Evolutionary conservation across 2,797 vertebrate species (phyloP), one percentile per base, ranked within the genome.

Genomic region (Syncerus caffer): DNA sequence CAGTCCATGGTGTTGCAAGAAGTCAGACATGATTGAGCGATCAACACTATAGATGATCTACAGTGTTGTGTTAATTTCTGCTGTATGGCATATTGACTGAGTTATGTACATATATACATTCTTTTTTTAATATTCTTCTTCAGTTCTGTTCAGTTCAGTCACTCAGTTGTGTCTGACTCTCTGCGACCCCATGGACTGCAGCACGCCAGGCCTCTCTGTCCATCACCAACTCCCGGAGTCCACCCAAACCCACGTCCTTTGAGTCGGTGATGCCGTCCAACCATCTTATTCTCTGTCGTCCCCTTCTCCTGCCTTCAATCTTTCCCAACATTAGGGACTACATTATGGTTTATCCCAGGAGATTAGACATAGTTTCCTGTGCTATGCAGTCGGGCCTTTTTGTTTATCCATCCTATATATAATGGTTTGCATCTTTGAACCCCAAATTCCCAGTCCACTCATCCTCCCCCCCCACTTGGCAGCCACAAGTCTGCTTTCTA

Each of bases 171-270:
- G 62, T 64, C 62, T 0, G 16, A 64, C 62, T 64, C 31, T 64
- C 17, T 64, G 31, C 0, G 8, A 64, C 4, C 62, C 62, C 62
- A 19, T 64, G 62, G 8, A 17, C 16, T 0, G 4, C 31, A n/a
- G 31, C 62, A 10, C 0, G 0, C 62, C 62, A 17, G 62, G 1
- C 16, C 62, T 64, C 7, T 2, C 31, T 64, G 16, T n/a, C 31
- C 31, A 19, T 19, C 31, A 64, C 62, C 31, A 67, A 34, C 16
- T 67, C 7, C 31, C 0, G 1, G 16, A 67, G 62, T 67, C 31
- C 31, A 67, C 16, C 31, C 62, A 67, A 19, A 67, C 31, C 16
- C 62, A 67, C 10, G 31, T 34, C 31, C 16, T 19, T 67, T 34
- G 31, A 19, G 31, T 67, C 0, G 0, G n/a, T 67, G 62, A 67